These are phyloP conservation scores for Pyrocoelia pectoralis DNA, from an alignment of 2,888 invertebrate species.

Conservation along the genomic window DNA sequence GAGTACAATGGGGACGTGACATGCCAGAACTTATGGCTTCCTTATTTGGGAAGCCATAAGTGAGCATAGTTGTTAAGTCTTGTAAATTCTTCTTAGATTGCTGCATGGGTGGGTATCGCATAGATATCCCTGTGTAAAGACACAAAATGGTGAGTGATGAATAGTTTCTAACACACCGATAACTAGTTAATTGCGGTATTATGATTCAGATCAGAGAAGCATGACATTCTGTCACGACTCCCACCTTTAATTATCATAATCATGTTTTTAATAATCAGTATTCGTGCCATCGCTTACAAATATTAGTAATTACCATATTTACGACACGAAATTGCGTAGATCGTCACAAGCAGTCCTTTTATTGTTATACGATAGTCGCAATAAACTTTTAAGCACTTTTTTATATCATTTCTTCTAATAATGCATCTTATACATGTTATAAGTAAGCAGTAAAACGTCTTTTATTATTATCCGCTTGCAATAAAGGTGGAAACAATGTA, in stretches of 20 bases:
- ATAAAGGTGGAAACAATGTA: no score
- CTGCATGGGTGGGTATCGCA: slow-evolving; percentile 24
- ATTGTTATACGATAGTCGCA: no score
- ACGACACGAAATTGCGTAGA: no score
- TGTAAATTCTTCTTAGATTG: slow-evolving; percentile 24
- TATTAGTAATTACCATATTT: no score
- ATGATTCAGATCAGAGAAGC: slow-evolving; percentile 26
- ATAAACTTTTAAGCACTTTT: no score
- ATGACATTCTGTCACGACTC: slow-evolving; percentile 35
- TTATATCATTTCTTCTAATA: no score
- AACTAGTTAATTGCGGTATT: slow-evolving; percentile 32
- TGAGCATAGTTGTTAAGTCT: slow-evolving; percentile 16
- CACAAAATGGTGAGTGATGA: slow-evolving; percentile 30
- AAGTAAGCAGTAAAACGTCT: no score
- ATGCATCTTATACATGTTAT: no score
- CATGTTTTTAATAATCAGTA: no score
- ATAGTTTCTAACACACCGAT: slow-evolving; percentile 33
- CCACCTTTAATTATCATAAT: not conserved
- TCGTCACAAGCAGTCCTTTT: no score
- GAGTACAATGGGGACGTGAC: slow-evolving; percentile 23
- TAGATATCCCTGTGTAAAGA: slow-evolving; percentile 21
- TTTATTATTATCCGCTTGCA: no score
- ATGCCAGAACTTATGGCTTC: slow-evolving; percentile 17
- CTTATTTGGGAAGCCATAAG: slow-evolving; percentile 18
- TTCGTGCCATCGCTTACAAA: no score